Percentiles rank a stretch among this genome's conserved stretches.
Evolutionary conservation across 2,797 vertebrate species (phyloP).

Genomic region (Selene dorsalis): DNA sequence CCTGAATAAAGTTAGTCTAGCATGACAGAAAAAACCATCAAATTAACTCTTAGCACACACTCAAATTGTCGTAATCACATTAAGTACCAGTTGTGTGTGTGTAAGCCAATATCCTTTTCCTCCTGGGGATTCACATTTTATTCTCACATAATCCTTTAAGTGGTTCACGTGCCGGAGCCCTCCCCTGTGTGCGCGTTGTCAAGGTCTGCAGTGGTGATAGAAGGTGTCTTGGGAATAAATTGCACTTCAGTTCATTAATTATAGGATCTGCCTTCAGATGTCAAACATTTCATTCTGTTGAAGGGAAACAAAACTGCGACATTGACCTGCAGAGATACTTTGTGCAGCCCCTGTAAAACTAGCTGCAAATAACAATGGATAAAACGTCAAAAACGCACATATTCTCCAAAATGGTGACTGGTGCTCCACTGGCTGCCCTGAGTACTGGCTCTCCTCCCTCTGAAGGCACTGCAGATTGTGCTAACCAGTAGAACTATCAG

Average conservation of each 20-base stretch:
- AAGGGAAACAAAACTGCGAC: background rate
- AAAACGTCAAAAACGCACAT: constrained; percentile 6
- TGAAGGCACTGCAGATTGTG: constrained; percentile 48
- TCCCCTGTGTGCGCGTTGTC: background rate
- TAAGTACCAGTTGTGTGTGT: background rate
- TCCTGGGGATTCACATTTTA: constrained; percentile 2
- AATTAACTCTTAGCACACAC: background rate
- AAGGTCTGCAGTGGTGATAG: constrained; percentile 2
- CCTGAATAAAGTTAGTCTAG: constrained; percentile 24
- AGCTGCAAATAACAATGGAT: constrained; percentile 14
- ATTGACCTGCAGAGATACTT: constrained; percentile 16
- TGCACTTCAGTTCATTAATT: constrained; percentile 17
- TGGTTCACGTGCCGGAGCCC: constrained; percentile 9
- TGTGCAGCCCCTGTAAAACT: background rate
- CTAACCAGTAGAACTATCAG: constrained; percentile 79
- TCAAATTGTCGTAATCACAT: background rate
- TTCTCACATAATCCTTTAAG: constrained; percentile 25
- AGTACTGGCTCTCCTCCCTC: constrained; percentile 18
- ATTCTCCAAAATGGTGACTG: background rate
- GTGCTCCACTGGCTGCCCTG: constrained; percentile 19
- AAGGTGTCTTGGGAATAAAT: background rate
- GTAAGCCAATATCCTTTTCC: background rate
- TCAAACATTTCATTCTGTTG: background rate
- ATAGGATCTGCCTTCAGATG: constrained; percentile 5
- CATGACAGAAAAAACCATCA: background rate